phyloP scores from a whole-genome alignment of 53 echinoderm and acorn worm species.

The Patiria pectinifera region DNA sequence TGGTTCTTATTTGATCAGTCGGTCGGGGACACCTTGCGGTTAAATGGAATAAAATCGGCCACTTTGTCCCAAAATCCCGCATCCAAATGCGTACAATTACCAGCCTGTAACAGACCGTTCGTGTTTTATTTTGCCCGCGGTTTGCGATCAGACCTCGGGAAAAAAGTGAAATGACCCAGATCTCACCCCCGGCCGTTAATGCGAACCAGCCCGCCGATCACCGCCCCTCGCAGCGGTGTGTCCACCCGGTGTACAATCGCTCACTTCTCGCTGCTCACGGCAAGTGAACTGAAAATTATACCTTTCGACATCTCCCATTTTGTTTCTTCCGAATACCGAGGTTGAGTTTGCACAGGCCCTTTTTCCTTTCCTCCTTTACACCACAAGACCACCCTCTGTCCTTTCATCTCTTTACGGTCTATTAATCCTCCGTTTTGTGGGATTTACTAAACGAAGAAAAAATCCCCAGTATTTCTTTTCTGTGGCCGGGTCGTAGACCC shows the following conservation, averaged over 20 bases:
- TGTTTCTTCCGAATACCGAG: background rate
- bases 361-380: background rate
- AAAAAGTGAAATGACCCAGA: constrained; percentile 38
- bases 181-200: constrained; percentile 34
- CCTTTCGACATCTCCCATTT: background rate
- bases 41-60: background rate
- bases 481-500: constrained; percentile 47
- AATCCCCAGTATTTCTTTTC: background rate
- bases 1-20: background rate
- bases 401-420: constrained; percentile 24
- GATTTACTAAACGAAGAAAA: constrained; percentile 8
- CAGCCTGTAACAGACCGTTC: background rate
- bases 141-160: background rate
- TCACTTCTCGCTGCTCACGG: background rate
- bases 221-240: constrained; percentile 28
- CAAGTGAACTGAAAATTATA: background rate
- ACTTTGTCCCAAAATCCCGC: background rate
- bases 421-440: constrained; percentile 46
- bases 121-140: background rate
- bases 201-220: background rate
- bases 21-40: constrained; percentile 8
- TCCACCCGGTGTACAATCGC: constrained; percentile 19
- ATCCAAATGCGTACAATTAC: background rate
- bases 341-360: background rate
- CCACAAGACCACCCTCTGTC: constrained; percentile 43